A percentile compares a stretch with the other conserved stretches of the same genome.
phyloP scores from a whole-genome alignment of 2,797 vertebrate species.

The Scolopax rusticola region DNA sequence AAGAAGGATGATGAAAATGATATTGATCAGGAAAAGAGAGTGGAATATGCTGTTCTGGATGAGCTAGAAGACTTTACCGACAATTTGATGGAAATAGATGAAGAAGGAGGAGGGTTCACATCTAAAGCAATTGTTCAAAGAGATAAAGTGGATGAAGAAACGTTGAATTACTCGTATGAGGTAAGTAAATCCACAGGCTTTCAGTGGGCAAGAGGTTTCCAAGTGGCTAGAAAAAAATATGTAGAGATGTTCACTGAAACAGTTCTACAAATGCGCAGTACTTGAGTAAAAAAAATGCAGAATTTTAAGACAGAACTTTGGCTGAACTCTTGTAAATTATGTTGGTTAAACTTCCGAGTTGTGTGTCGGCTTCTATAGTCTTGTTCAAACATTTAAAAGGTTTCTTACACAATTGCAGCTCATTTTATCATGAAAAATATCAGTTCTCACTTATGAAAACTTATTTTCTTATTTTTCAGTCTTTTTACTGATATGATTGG shows the following conservation, averaged over 20 bases:
- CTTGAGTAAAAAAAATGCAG: not conserved
- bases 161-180: constrained; percentile 92
- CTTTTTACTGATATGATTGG: constrained; percentile 34
- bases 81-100: constrained; percentile 94
- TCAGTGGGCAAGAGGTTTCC: not conserved
- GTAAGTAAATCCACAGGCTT: constrained; percentile 79
- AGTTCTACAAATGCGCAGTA: not conserved
- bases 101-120: constrained; percentile 90
- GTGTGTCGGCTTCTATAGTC: not conserved
- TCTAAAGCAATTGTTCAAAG: constrained; percentile 93
- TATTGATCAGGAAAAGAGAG: constrained; percentile 94
- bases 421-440: not conserved
- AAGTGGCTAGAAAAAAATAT: not conserved
- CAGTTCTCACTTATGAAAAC: not conserved
- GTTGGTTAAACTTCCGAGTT: not conserved
- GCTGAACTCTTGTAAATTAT: not conserved
- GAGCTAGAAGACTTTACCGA: constrained; percentile 97
- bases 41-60: constrained; percentile 98
- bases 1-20: constrained; percentile 88
- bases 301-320: not conserved
- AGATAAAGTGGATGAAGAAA: constrained; percentile 92
- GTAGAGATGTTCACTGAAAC: not conserved
- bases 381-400: not conserved
- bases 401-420: not conserved
- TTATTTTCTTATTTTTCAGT: constrained; percentile 54